Evolutionary conservation across 2,888 invertebrate genomes (phyloP), one percentile per base, ranked within the genome.

Genomic region (Leptothorax acervorum): DNA sequence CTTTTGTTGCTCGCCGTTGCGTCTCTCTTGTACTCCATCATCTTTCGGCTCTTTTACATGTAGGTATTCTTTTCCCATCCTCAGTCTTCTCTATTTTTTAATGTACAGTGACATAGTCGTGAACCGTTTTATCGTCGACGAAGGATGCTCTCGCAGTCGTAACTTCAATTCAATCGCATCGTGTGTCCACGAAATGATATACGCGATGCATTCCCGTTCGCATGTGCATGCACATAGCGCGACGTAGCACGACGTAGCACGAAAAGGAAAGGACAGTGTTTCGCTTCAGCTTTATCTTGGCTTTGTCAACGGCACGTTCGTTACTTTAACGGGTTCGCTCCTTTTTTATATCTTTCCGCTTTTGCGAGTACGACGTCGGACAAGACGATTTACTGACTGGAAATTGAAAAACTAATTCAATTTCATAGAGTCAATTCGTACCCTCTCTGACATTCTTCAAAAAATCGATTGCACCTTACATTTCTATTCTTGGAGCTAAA

Each of bases 141-240:
- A n/a, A 51, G 79, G 23, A 51, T 66, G 65, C 18, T 57, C 53
- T 63, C 55, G 79, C 28, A 53, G 70, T 79, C 65, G 89, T 86
- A 86, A 89, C 89, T 89, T 86, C 86, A 85, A 87, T 89, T 89
- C 86, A 89, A 89, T 89, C 89, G 89, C 82, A 82, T 82, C 70
- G 73, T 85, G 70, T 71, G 79, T 83, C 83, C 88, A 18, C 83
- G 73, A 79, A 73, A 85, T 86, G 87, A 87, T 89, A 89, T 87
- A 89, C 87, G 86, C 83, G 81, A 83, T 83, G 86, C 87, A 83
- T 85, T 81, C 79, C 82, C 70, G 60, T 63, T 63, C 45, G 35
- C 79, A 53, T 57, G 75, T 82, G 57, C 87, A 83, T 85, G 79
- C 83, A 78, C 63, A 65, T 88, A 82, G 84, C 88, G 76, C 83